phyloP scores from a whole-genome alignment of 1,140 invertebrate genomes.

The Aphelinus atriplicis region DNA sequence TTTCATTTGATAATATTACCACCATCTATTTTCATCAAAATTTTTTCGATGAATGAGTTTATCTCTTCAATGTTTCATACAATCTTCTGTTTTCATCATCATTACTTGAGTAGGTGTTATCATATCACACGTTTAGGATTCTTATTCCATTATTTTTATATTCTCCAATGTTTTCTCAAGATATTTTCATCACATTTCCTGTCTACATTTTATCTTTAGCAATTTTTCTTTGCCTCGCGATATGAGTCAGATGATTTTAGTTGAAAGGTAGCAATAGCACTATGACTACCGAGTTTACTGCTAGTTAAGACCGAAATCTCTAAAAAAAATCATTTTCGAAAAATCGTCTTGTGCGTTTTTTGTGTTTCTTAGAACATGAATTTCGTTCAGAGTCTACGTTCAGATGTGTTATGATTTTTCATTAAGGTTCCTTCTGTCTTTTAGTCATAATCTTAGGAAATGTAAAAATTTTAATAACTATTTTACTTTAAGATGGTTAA shows the following conservation, averaged over 20 bases:
- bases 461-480: conserved; percentile 30
- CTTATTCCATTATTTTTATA: no score
- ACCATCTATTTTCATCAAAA: conserved; percentile 47
- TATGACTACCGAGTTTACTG: no score
- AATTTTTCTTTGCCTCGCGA: conserved; percentile 21
- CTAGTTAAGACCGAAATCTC: no score
- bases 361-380: conserved; percentile 27
- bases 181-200: conserved; percentile 15
- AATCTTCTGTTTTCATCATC: no score
- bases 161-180: no score
- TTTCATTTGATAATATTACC: conserved; percentile 54
- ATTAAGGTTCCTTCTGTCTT: conserved; percentile 31
- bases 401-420: conserved; percentile 35
- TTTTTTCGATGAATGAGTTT: conserved; percentile 32
- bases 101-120: no score
- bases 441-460: conserved; percentile 41
- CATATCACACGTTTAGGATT: no score
- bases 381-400: conserved; percentile 16
- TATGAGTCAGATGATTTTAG: no score
- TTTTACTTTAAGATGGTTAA: conserved; percentile 33
- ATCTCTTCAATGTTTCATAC: no score
- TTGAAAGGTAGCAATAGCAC: no score
- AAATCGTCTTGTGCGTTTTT: not conserved
- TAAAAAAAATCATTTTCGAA: no score
- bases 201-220: conserved; percentile 17